Percentiles rank a stretch among this genome's conserved stretches.
These are phyloP conservation scores for Aldrovandia affinis DNA, from an alignment of 2,797 vertebrate species.

Conservation along the genomic window DNA sequence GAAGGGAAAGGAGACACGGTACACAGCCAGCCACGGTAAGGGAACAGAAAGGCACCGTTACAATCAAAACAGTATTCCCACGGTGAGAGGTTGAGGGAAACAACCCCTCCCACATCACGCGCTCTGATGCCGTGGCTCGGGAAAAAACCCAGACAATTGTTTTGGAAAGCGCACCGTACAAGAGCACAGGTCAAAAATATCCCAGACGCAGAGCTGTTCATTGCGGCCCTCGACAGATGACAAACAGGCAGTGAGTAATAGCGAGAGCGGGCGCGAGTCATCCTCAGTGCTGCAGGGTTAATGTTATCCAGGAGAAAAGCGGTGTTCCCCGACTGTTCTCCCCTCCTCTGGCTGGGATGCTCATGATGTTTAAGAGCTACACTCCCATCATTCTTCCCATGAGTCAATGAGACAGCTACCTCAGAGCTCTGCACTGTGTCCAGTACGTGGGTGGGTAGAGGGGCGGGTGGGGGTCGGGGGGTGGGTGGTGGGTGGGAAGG, in stretches of 20 bases:
- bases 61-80: slow-evolving; percentile 36
- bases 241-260: slow-evolving; percentile 70
- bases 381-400: background rate
- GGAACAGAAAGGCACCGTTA: background rate
- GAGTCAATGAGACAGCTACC: slow-evolving; percentile 20
- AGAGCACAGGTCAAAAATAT: slow-evolving; percentile 31
- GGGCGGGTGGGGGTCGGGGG: slow-evolving; percentile 50
- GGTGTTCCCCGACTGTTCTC: background rate
- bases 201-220: slow-evolving; percentile 28
- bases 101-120: background rate
- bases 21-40: background rate
- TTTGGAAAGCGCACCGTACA: slow-evolving; percentile 21
- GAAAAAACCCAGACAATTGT: slow-evolving; percentile 32
- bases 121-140: slow-evolving; percentile 25
- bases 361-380: slow-evolving; percentile 2
- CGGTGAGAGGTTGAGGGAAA: slow-evolving; percentile 22
- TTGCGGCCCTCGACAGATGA: slow-evolving; percentile 61
- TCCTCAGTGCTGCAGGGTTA: slow-evolving; percentile 47
- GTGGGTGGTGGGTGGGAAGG: slow-evolving; percentile 55
- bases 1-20: background rate
- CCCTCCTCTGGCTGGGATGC: background rate
- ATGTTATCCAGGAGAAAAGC: slow-evolving; percentile 41
- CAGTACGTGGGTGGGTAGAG: slow-evolving; percentile 9
- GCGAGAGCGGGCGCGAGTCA: slow-evolving; percentile 42
- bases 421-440: background rate